A percentile compares a stretch with the other conserved stretches of the same genome.
Evolutionary conservation across 2,888 invertebrate genomes (phyloP).

Genomic region (Scotopteryx bipunctaria): DNA sequence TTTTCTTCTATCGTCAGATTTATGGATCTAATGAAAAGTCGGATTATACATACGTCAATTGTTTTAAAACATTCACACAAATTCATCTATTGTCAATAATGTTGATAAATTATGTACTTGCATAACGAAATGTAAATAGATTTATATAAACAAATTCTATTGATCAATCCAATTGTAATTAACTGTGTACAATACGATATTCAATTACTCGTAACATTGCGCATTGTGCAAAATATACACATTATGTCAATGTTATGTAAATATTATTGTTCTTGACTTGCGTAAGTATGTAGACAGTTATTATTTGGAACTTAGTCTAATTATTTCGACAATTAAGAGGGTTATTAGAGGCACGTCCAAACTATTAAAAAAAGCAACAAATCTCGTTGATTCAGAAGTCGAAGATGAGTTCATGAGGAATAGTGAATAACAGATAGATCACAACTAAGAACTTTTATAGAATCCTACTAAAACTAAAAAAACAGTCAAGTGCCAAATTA

Average conservation of each 20-base stretch:
- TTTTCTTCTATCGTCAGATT: too few species aligned
- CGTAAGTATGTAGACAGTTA: too few species aligned
- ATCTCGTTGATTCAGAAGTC: not conserved
- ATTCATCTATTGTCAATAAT: conserved; percentile 14
- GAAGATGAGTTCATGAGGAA: conserved; percentile 29
- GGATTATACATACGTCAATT: not conserved
- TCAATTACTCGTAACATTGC: conserved; percentile 27
- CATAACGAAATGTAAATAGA: conserved; percentile 30
- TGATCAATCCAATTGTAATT: conserved; percentile 33
- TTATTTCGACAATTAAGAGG: too few species aligned
- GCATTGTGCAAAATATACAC: conserved; percentile 19
- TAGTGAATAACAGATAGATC: too few species aligned
- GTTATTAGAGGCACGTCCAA: too few species aligned
- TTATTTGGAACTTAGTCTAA: too few species aligned
- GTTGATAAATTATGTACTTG: conserved; percentile 18
- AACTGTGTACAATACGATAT: conserved; percentile 31
- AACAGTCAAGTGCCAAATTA: too few species aligned
- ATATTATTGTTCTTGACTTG: not conserved
- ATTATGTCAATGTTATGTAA: conserved; percentile 19
- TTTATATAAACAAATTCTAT: conserved; percentile 24
- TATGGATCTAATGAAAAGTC: too few species aligned
- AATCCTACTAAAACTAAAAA: too few species aligned
- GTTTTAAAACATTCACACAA: conserved; percentile 16
- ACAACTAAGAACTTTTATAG: too few species aligned
- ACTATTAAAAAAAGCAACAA: too few species aligned